A percentile compares a stretch with the other conserved stretches of the same genome.
These are phyloP conservation scores for Menidia menidia DNA, from an alignment of 2,797 vertebrate genomes.

Conservation along the genomic window DNA sequence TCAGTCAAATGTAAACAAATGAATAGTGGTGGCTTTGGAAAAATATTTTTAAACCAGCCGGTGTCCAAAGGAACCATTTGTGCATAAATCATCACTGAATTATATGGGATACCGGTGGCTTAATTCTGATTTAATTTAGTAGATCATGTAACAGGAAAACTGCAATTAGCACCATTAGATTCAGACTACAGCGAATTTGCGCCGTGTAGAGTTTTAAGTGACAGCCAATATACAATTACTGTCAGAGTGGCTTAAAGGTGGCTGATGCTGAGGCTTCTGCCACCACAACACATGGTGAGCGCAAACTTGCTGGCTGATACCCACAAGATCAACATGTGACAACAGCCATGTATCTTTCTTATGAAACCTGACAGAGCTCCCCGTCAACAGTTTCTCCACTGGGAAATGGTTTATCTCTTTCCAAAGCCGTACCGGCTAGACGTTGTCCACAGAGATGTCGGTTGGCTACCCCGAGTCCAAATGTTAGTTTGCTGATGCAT, in stretches of 20 bases:
- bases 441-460: constrained; percentile 30
- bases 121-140: constrained; percentile 51
- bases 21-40: constrained; percentile 45
- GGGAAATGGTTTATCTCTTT: constrained; percentile 23
- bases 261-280: constrained; percentile 25
- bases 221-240: constrained; percentile 53
- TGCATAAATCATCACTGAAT: constrained; percentile 50
- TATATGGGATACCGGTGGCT: constrained; percentile 44
- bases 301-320: constrained; percentile 25
- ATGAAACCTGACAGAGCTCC: constrained; percentile 41
- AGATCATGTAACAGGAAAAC: constrained; percentile 46
- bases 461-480: constrained; percentile 35
- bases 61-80: constrained; percentile 38
- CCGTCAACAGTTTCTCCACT: constrained; percentile 47
- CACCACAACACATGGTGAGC: constrained; percentile 4
- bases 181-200: constrained; percentile 36
- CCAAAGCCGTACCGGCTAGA: constrained; percentile 22
- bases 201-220: constrained; percentile 36
- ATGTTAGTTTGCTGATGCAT: constrained; percentile 18
- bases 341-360: constrained; percentile 41
- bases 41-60: constrained; percentile 48
- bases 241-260: constrained; percentile 34
- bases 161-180: constrained; percentile 47
- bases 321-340: constrained; percentile 41
- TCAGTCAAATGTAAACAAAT: constrained; percentile 61